Conservation (phyloP, 2,888 invertebrate genomes). For the Yponomeuta plumbellus region DNA sequence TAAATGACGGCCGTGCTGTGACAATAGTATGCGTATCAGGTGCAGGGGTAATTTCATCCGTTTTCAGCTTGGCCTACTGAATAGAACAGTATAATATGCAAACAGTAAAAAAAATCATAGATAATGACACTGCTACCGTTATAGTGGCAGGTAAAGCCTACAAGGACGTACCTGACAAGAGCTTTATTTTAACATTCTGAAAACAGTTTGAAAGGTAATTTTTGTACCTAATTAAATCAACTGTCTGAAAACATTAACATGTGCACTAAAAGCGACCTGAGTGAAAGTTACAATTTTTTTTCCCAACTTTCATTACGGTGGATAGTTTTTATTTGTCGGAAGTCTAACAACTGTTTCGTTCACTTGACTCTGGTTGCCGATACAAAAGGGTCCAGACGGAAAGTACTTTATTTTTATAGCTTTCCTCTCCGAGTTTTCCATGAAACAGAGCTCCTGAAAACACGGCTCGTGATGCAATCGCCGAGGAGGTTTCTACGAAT, state of each 20-base stretch:
- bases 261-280: too few species aligned
- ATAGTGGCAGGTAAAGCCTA: too few species aligned
- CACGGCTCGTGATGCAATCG: neutral
- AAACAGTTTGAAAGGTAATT: too few species aligned
- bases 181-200: too few species aligned
- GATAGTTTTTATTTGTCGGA: neutral
- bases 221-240: too few species aligned
- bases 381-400: conserved; percentile 12
- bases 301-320: too few species aligned
- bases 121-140: neutral
- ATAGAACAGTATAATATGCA: neutral
- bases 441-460: conserved; percentile 4
- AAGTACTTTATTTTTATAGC: conserved; percentile 41
- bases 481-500: neutral
- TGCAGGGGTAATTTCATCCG: conserved; percentile 50
- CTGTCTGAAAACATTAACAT: too few species aligned
- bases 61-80: conserved; percentile 3
- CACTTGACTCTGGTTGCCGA: neutral
- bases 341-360: neutral
- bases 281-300: too few species aligned
- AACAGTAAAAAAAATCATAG: neutral
- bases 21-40: conserved; percentile 48
- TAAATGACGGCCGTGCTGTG: conserved; percentile 1
- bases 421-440: conserved; percentile 2
- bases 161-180: too few species aligned